Evolutionary conservation across 2,113 vertebrate species (phyloP).

Genomic region (Patagioenas fasciata): DNA sequence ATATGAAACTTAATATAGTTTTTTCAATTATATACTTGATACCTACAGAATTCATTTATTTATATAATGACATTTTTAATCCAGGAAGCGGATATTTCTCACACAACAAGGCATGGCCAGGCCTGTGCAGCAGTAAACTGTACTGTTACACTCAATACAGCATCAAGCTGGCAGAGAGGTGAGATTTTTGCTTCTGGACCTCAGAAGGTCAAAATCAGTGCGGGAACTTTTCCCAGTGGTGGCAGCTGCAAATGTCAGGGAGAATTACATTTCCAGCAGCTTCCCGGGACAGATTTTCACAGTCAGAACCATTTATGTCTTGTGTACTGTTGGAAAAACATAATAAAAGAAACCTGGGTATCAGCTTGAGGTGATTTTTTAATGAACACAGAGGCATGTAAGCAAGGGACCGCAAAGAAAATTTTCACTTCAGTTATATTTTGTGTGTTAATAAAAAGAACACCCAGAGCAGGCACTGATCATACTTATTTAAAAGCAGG

Average conservation of each 20-base stretch:
- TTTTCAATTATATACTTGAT: background rate
- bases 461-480: background rate
- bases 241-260: constrained; percentile 44
- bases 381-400: background rate
- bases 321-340: background rate
- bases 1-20: background rate
- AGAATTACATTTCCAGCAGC: constrained; percentile 20
- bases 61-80: background rate
- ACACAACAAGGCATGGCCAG: background rate
- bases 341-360: constrained; percentile 2
- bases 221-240: constrained; percentile 5
- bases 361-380: background rate
- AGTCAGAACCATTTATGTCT: constrained; percentile 11
- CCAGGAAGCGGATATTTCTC: background rate
- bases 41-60: background rate
- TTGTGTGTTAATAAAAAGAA: constrained; percentile 3
- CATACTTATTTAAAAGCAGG: background rate
- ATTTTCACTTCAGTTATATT: background rate
- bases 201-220: constrained; percentile 26
- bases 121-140: background rate
- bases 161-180: background rate
- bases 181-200: constrained; percentile 22
- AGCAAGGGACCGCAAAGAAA: background rate
- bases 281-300: constrained; percentile 31
- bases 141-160: background rate